phyloP scores from a whole-genome alignment of 2,797 vertebrate genomes.

The Hozukius guyotensis region DNA sequence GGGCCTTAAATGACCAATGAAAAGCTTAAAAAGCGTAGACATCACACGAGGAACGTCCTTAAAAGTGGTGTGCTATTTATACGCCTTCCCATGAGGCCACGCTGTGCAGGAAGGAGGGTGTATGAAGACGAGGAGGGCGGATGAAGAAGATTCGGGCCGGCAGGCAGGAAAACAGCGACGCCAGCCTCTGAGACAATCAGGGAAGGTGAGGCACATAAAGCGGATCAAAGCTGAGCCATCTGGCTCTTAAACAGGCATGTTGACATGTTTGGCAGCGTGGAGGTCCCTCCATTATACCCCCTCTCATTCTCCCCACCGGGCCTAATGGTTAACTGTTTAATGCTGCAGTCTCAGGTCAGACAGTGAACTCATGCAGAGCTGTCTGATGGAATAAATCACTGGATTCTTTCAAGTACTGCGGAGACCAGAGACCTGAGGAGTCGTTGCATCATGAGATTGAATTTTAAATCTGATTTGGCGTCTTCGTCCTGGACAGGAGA shows the following conservation, averaged over 20 bases:
- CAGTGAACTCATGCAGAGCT: slow-evolving; percentile 47
- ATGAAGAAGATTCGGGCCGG: slow-evolving; percentile 21
- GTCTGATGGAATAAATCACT: slow-evolving; percentile 39
- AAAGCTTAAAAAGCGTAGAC: no score
- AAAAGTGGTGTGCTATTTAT: background rate
- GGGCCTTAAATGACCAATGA: no score
- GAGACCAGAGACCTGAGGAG: background rate
- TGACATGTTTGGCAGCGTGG: slow-evolving; percentile 54
- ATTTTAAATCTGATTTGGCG: background rate
- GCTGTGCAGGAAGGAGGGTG: background rate
- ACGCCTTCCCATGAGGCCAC: background rate
- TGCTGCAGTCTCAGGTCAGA: slow-evolving; percentile 36
- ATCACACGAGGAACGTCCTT: background rate
- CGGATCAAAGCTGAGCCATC: slow-evolving; percentile 60
- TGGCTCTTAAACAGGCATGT: slow-evolving; percentile 47
- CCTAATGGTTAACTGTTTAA: slow-evolving; percentile 31
- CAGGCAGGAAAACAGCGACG: slow-evolving; percentile 30
- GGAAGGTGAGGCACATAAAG: slow-evolving; percentile 55
- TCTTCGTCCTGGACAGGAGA: background rate
- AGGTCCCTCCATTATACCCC: slow-evolving; percentile 42
- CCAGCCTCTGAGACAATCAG: slow-evolving; percentile 52
- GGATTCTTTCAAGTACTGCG: slow-evolving; percentile 1
- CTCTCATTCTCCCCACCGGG: slow-evolving; percentile 26
- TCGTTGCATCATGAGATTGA: background rate
- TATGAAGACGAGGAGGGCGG: background rate